Conservation (phyloP, 2,113 vertebrate species). For the Lepus timidus region DNA sequence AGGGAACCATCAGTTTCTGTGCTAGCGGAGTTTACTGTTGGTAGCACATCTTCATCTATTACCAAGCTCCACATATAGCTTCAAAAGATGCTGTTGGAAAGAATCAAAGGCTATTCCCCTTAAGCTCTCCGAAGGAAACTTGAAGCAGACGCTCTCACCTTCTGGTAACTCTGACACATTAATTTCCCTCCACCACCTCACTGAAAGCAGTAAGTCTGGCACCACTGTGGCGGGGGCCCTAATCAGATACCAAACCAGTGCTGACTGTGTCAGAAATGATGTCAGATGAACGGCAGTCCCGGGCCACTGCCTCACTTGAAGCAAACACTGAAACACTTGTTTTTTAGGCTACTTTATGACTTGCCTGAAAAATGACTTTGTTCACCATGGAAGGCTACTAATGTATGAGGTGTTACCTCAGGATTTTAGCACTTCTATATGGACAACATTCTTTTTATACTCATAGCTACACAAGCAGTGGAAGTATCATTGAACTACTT, state of each 20-base stretch:
- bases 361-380: conserved; percentile 89
- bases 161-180: conserved; percentile 87
- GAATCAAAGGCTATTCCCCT: conserved; percentile 72
- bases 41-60: conserved; percentile 71
- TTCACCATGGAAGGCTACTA: conserved; percentile 85
- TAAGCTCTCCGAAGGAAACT: conserved; percentile 78
- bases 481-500: conserved; percentile 78
- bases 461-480: conserved; percentile 69
- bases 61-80: conserved; percentile 71
- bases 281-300: conserved; percentile 87
- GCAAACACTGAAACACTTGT: conserved; percentile 89
- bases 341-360: conserved; percentile 87
- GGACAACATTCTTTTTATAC: conserved; percentile 77
- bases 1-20: background rate
- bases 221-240: conserved; percentile 87
- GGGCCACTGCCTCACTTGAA: conserved; percentile 84
- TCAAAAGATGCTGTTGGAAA: conserved; percentile 77
- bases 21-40: background rate
- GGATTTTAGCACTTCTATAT: conserved; percentile 82
- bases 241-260: conserved; percentile 87
- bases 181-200: conserved; percentile 88
- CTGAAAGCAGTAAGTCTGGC: conserved; percentile 88
- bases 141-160: conserved; percentile 82
- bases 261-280: conserved; percentile 89
- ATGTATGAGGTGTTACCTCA: conserved; percentile 84